phyloP scores from a whole-genome alignment of 2,888 invertebrate genomes.

The Perdita meconis region DNA sequence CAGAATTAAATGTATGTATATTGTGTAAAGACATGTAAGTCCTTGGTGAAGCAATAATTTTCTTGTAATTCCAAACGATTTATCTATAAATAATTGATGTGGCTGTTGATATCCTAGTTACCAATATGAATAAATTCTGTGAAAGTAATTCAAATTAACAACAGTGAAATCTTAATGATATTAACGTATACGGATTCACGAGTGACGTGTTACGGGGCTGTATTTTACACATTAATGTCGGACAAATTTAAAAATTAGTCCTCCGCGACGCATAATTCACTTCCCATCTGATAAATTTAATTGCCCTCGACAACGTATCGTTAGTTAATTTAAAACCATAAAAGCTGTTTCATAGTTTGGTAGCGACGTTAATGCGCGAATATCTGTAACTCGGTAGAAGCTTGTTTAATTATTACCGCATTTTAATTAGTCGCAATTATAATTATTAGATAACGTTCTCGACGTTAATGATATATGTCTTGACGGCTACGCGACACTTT shows the following conservation, averaged over 20 bases:
- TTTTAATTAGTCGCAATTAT: slow-evolving; percentile 45
- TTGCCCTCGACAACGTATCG: slow-evolving; percentile 49
- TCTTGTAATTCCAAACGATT: background rate
- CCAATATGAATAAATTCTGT: background rate
- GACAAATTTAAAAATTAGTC: slow-evolving; percentile 36
- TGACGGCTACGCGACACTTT: slow-evolving; percentile 2
- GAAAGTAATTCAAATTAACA: background rate
- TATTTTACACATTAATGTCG: slow-evolving; percentile 4
- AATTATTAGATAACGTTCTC: slow-evolving; percentile 31
- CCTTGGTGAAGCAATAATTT: too few species aligned
- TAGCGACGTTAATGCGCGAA: slow-evolving; percentile 32
- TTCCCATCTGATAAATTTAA: slow-evolving; percentile 48
- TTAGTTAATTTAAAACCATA: slow-evolving; percentile 46
- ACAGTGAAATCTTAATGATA: slow-evolving; percentile 20
- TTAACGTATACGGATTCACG: slow-evolving; percentile 17
- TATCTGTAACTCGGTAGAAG: slow-evolving; percentile 6
- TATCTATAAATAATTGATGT: background rate
- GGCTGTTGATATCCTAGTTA: too few species aligned
- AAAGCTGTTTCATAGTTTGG: slow-evolving; percentile 47
- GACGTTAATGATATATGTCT: slow-evolving; percentile 11
- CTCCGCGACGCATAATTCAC: slow-evolving; percentile 41
- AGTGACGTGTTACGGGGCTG: background rate
- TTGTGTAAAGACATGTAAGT: too few species aligned
- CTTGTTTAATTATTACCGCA: slow-evolving; percentile 43
- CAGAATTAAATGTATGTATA: too few species aligned